A percentile compares a stretch with the other conserved stretches of the same genome.
These are phyloP conservation scores for Pica pica DNA, from an alignment of 2,113 vertebrate genomes.

Conservation along the genomic window DNA sequence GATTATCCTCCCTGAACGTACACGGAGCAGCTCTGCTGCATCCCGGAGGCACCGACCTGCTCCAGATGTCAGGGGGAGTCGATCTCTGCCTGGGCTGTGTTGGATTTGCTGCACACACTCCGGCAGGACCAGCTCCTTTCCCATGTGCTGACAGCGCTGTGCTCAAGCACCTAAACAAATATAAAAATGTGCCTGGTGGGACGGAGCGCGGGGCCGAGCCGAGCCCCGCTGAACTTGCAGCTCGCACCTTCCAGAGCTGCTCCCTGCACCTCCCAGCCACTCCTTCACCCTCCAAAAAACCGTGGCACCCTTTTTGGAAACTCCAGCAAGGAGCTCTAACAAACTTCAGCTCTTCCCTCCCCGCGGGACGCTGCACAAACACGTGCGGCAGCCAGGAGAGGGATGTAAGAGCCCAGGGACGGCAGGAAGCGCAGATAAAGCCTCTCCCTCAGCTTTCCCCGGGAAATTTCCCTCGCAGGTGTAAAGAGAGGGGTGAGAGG, in stretches of 20 bases:
- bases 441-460: background rate
- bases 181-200: background rate
- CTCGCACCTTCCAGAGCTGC: background rate
- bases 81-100: background rate
- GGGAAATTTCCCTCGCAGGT: background rate
- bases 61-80: background rate
- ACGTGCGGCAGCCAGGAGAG: background rate
- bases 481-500: background rate
- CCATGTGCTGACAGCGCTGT: background rate
- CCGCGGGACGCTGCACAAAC: accelerated
- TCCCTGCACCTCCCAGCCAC: background rate
- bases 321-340: accelerated
- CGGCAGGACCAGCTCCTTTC: background rate
- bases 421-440: background rate
- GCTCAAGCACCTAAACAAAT: background rate
- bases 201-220: accelerated
- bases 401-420: background rate
- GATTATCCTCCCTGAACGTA: background rate
- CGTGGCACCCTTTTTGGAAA: background rate
- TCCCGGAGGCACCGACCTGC: background rate
- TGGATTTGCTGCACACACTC: background rate
- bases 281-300: background rate
- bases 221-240: background rate
- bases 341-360: background rate
- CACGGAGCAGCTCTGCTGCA: accelerated